phyloP scores from a whole-genome alignment of 2,888 invertebrate genomes.

The Diaperis boleti region DNA sequence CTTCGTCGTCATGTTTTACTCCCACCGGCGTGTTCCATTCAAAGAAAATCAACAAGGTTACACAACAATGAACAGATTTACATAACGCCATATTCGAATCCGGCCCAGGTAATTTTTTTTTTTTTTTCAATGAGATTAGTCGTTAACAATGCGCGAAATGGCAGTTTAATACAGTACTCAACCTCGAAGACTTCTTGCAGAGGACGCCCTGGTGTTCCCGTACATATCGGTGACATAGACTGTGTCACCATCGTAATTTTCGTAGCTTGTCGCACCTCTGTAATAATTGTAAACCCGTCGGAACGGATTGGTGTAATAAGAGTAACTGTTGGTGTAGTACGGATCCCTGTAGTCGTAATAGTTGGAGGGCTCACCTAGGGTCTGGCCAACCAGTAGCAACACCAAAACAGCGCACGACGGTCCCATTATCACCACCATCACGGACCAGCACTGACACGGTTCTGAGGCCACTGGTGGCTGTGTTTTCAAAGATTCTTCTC shows the following conservation, averaged over 20 bases:
- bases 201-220: constrained; percentile 58
- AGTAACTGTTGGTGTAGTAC: constrained; percentile 47
- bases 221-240: constrained; percentile 63
- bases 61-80: background rate
- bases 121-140: background rate
- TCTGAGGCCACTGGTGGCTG: background rate
- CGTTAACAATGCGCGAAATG: background rate
- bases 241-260: constrained; percentile 44
- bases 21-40: background rate
- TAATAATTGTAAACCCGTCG: constrained; percentile 8
- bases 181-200: constrained; percentile 51
- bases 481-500: constrained; percentile 4
- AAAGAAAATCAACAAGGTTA: background rate
- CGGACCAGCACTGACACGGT: background rate
- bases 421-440: constrained; percentile 4
- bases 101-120: no score
- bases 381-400: constrained; percentile 30
- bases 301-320: constrained; percentile 43
- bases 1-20: background rate
- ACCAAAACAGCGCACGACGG: constrained; percentile 3
- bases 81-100: background rate
- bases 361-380: constrained; percentile 56
- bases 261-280: background rate
- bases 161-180: constrained; percentile 14
- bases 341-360: constrained; percentile 50